Base-by-base conservation (phyloP, 2,113 vertebrate species). In the Gambusia holbrooki region DNA sequence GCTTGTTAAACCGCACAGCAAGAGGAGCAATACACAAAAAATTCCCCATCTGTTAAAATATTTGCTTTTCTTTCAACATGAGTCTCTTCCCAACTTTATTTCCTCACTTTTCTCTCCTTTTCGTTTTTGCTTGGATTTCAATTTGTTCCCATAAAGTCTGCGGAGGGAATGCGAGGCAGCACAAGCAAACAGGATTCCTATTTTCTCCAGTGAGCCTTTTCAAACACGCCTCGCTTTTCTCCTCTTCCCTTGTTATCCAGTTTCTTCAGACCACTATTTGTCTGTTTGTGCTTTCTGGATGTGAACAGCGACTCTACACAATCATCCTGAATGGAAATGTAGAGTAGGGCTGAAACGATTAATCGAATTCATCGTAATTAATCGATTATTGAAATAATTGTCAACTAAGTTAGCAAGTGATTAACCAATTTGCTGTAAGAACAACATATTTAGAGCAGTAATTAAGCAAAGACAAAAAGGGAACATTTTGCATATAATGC, bases 11-110 rank as follows among this genome's bases (percentile, higher is more conserved):
- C 81, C 45, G 62, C 69, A 6, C 69, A 73, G 73, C 45, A 2
- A 75, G 74, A 83, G 73, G 67, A 80, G 35, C 71, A 63, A 70
- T 66, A 84, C 14, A 75, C 77, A 85, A 79, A 85, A 81, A 74
- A 27, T 1, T 83, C 75, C 73, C 91, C 91, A 93, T 92, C 91
- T 93, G 92, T 92, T 91, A 81, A 92, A 93, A 94, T 94, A 94
- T 93, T 92, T 90, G 81, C 84, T 88, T 90, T 93, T 81, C 76
- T 66, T 89, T 89, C 84, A 82, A 68, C 71, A 66, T 69, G 79
- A 82, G 87, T 84, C 74, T 66, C 78, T 79, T 85, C 85, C 77
- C 63, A 29, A 51, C 78, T 80, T 83, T 74, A 73, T 76, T 68
- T 61, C 62, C 28, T 15, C 22, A 27, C n/a, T 65, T 51, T 27